Percentiles rank a stretch among this genome's conserved stretches.
Conservation (phyloP, 2,797 vertebrate genomes). For the Sebastes alutus region DNA sequence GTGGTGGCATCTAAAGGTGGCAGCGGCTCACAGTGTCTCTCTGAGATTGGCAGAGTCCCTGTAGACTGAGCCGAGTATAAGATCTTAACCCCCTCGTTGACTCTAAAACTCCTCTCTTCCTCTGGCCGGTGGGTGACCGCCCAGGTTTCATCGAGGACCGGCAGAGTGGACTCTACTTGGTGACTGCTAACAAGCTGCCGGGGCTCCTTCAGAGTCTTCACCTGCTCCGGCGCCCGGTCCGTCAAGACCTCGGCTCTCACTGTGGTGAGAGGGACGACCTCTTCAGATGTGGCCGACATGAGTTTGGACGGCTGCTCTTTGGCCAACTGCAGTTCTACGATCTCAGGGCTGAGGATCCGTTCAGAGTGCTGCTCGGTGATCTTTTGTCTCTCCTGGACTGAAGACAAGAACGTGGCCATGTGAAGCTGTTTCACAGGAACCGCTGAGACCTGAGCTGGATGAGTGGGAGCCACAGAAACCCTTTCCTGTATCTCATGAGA, state of each 20-base stretch:
- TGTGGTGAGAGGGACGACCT: slow-evolving; percentile 67
- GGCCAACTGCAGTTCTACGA: slow-evolving; percentile 56
- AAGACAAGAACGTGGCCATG: slow-evolving; percentile 71
- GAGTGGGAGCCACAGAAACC: slow-evolving; percentile 56
- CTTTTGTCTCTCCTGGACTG: slow-evolving; percentile 77
- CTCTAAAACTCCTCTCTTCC: slow-evolving; percentile 70
- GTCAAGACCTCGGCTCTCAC: slow-evolving; percentile 60
- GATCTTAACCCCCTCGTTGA: slow-evolving; percentile 79
- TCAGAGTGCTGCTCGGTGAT: slow-evolving; percentile 81
- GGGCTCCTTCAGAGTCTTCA: slow-evolving; percentile 58
- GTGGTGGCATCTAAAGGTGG: slow-evolving; percentile 47
- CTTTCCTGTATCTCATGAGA: slow-evolving; percentile 78
- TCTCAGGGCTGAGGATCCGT: slow-evolving; percentile 77
- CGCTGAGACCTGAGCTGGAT: slow-evolving; percentile 62
- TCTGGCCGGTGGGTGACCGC: slow-evolving; percentile 47
- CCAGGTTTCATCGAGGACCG: slow-evolving; percentile 69
- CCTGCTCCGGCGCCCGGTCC: slow-evolving; percentile 35
- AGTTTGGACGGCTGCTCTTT: slow-evolving; percentile 69
- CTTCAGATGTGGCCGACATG: slow-evolving; percentile 76
- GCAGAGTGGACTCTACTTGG: slow-evolving; percentile 64
- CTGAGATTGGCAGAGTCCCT: slow-evolving; percentile 67
- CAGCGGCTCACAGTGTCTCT: slow-evolving; percentile 67
- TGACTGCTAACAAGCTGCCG: slow-evolving; percentile 63
- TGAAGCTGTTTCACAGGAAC: slow-evolving; percentile 73
- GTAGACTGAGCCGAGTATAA: slow-evolving; percentile 75